phyloP scores from a whole-genome alignment of 2,797 vertebrate genomes.

The Buceros bicornis region DNA sequence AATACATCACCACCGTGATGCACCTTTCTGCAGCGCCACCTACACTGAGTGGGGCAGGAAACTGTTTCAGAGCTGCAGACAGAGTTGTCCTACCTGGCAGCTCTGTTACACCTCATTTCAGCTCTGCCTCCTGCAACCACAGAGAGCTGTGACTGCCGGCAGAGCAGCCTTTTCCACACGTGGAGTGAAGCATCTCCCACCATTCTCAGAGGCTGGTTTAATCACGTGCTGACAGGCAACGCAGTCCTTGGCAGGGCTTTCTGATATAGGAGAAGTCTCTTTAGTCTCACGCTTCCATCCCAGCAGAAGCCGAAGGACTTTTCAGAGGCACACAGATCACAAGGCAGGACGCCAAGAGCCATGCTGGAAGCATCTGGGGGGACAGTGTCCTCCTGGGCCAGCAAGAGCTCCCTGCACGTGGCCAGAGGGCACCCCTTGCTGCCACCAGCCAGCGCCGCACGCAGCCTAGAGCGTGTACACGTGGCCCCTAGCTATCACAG shows the following conservation, averaged over 20 bases:
- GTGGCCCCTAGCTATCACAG: background rate
- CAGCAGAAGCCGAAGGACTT: background rate
- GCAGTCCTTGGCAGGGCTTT: background rate
- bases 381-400: background rate
- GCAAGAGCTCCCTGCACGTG: background rate
- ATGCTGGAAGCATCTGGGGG: background rate
- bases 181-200: background rate
- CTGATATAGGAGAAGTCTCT: background rate
- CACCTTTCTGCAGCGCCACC: background rate
- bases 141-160: background rate
- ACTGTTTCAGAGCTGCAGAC: background rate
- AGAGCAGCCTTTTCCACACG: background rate
- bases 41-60: background rate
- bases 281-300: background rate
- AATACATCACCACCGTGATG: background rate
- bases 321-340: background rate
- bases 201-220: background rate
- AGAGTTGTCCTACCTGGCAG: background rate
- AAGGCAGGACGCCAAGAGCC: background rate
- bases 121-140: background rate
- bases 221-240: accelerated
- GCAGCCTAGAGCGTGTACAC: accelerated
- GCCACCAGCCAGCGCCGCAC: background rate
- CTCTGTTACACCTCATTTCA: background rate
- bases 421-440: background rate